phyloP scores from a whole-genome alignment of 1,140 invertebrate genomes.

The Drosophila paulistorum region DNA sequence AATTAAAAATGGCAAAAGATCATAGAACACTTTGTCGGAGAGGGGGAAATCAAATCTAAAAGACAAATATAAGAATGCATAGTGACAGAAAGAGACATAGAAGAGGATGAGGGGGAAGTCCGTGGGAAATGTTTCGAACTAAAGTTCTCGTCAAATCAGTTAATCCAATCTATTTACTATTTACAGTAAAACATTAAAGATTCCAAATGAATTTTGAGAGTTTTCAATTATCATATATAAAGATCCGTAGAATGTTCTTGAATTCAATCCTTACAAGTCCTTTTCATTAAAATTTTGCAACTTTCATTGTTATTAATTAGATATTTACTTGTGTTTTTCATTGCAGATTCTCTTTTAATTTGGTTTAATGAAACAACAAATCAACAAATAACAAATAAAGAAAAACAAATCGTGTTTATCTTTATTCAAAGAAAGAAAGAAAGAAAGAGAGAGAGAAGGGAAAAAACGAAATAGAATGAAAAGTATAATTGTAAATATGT shows the following conservation, averaged over 20 bases:
- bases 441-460: no score
- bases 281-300: no score
- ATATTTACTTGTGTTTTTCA: not conserved
- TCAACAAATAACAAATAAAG: constrained; percentile 12
- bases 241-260: no score
- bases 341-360: constrained; percentile 75
- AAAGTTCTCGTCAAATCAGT: no score
- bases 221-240: no score
- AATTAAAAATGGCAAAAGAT: constrained; percentile 28
- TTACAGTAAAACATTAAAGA: no score
- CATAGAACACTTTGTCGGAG: not conserved
- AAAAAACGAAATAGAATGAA: constrained; percentile 12
- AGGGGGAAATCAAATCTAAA: not conserved
- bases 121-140: no score
- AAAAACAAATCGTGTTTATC: constrained; percentile 48
- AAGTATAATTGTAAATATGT: constrained; percentile 61
- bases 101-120: no score
- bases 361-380: constrained; percentile 37
- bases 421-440: constrained; percentile 17
- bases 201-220: no score
- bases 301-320: constrained; percentile 5
- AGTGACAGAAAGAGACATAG: no score
- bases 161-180: no score
- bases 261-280: no score
- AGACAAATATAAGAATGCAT: not conserved